phyloP scores from a whole-genome alignment of 2,797 vertebrate species.

The Megalops cyprinoides region DNA sequence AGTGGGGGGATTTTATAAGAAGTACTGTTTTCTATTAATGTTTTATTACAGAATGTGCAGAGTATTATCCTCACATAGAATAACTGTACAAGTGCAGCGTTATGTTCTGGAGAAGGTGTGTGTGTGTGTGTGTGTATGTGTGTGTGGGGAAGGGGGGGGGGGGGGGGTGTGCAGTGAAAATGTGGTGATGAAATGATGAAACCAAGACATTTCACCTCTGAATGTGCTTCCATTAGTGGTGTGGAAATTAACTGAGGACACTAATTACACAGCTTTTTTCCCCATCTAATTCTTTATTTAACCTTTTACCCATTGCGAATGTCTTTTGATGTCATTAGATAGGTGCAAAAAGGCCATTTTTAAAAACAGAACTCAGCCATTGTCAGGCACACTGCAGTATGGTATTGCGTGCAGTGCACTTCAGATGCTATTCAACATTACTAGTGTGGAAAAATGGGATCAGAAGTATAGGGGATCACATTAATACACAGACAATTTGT shows the following conservation, averaged over 20 bases:
- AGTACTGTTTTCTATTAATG: too few species aligned
- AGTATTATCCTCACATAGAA: too few species aligned
- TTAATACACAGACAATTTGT: too few species aligned
- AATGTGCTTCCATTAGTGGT: constrained; percentile 51
- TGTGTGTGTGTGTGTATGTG: too few species aligned
- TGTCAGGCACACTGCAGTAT: constrained; percentile 28
- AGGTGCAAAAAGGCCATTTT: constrained; percentile 44
- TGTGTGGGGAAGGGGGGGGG: too few species aligned
- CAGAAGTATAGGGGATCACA: too few species aligned
- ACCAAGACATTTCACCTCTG: constrained; percentile 51
- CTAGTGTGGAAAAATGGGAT: constrained; percentile 5
- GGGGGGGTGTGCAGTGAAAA: too few species aligned
- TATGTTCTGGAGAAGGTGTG: too few species aligned
- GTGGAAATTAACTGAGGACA: constrained; percentile 50
- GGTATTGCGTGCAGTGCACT: constrained; percentile 28
- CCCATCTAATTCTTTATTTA: constrained; percentile 52
- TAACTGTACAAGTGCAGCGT: too few species aligned
- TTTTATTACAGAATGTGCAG: too few species aligned
- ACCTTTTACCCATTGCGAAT: constrained; percentile 46
- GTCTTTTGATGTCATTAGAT: constrained; percentile 52
- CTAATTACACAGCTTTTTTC: constrained; percentile 48
- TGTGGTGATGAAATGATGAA: constrained; percentile 42
- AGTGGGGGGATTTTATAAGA: too few species aligned
- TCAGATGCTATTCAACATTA: constrained; percentile 21
- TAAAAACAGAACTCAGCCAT: constrained; percentile 34